Evolutionary conservation across 2,888 invertebrate genomes (phyloP).

Genomic region (Habroteleia sp.): DNA sequence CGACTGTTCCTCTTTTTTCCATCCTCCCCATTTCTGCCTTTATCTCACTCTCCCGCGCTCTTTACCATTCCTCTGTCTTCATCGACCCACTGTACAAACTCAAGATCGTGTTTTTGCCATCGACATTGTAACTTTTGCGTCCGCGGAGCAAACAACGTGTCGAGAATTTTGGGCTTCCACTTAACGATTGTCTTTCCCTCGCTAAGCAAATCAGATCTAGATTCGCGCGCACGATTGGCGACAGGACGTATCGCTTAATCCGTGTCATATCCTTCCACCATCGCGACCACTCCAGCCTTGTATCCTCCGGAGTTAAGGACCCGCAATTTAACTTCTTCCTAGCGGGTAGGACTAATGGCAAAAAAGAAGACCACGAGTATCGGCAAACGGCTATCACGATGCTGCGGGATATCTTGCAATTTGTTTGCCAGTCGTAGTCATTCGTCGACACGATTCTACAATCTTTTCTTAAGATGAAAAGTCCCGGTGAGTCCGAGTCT

Average conservation of each 20-base stretch:
- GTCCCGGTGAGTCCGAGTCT: conserved; percentile 69
- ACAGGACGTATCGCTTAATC: conserved; percentile 45
- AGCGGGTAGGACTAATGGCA: conserved; percentile 25
- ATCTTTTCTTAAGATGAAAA: conserved; percentile 76
- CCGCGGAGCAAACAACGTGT: conserved; percentile 48
- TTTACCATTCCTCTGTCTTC: conserved; percentile 66
- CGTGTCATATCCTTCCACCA: conserved; percentile 31
- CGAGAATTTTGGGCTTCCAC: conserved; percentile 59
- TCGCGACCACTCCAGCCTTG: background rate
- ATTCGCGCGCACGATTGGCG: conserved; percentile 17
- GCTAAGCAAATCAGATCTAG: conserved; percentile 54
- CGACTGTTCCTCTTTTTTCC: conserved; percentile 71
- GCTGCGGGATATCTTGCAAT: conserved; percentile 78
- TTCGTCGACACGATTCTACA: conserved; percentile 79
- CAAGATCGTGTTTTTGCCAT: conserved; percentile 66
- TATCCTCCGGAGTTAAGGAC: conserved; percentile 2
- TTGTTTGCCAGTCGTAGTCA: conserved; percentile 80
- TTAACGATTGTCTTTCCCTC: conserved; percentile 48
- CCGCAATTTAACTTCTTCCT: conserved; percentile 23
- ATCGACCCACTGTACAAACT: conserved; percentile 72
- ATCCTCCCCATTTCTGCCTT: conserved; percentile 59
- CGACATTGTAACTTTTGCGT: conserved; percentile 58
- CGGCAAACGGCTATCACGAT: conserved; percentile 76
- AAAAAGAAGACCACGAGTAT: conserved; percentile 57
- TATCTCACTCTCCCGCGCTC: conserved; percentile 62